These are phyloP conservation scores for Cataglyphis cursor DNA, from an alignment of 2,888 invertebrate genomes.

Conservation along the genomic window DNA sequence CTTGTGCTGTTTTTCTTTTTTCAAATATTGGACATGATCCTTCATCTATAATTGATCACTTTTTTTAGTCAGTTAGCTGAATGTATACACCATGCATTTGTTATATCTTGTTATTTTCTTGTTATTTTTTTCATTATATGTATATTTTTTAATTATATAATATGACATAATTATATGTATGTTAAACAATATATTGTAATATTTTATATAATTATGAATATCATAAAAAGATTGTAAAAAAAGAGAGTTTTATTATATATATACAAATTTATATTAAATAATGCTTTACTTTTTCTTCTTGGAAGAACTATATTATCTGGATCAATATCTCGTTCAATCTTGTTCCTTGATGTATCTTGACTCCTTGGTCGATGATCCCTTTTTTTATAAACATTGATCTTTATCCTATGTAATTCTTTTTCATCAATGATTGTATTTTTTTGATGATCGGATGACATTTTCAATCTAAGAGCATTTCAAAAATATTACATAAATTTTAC, in stretches of 20 bases:
- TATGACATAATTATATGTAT: not conserved
- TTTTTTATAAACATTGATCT: not conserved
- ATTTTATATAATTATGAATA: not conserved
- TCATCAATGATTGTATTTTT: not conserved
- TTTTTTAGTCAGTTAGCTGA: not conserved
- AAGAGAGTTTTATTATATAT: too few species aligned
- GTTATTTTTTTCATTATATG: not conserved
- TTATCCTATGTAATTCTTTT: not conserved
- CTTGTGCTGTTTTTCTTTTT: too few species aligned
- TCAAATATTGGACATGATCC: not conserved
- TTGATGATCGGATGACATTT: not conserved
- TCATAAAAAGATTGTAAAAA: not conserved
- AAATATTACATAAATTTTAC: not conserved
- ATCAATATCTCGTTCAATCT: slow-evolving; percentile 54
- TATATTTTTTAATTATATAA: not conserved
- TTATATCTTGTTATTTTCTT: not conserved
- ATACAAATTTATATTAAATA: not conserved
- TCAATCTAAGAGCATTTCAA: not conserved
- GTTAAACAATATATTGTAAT: not conserved
- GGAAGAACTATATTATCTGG: not conserved
- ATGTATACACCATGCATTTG: not conserved
- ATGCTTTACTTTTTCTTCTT: slow-evolving; percentile 16
- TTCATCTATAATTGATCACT: slow-evolving; percentile 8
- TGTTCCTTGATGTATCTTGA: not conserved
- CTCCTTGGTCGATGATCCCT: not conserved